Percentiles rank a stretch among this genome's conserved stretches.
These are phyloP conservation scores for Elephas maximus DNA, from an alignment of 2,113 vertebrate species.

Conservation along the genomic window DNA sequence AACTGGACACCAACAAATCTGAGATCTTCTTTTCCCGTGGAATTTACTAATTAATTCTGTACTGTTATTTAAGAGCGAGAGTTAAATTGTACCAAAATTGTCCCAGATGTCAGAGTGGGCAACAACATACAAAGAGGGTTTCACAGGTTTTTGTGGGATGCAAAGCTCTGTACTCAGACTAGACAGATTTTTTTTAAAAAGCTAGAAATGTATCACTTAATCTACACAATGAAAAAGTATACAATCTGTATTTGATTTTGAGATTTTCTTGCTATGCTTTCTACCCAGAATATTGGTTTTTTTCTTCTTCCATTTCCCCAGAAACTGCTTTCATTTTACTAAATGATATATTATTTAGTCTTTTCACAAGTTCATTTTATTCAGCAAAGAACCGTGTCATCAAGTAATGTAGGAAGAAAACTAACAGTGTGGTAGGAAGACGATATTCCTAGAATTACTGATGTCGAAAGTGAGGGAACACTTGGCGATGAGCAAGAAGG, in stretches of 20 bases:
- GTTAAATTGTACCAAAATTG: slow-evolving; percentile 73
- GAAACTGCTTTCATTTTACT: neutral
- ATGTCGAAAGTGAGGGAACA: slow-evolving; percentile 65
- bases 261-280: slow-evolving; percentile 61
- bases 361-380: slow-evolving; percentile 69
- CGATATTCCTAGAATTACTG: slow-evolving; percentile 45
- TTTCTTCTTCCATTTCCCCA: neutral
- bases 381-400: neutral
- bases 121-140: slow-evolving; percentile 58
- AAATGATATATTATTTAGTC: neutral
- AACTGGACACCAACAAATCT: neutral
- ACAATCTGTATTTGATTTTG: slow-evolving; percentile 38
- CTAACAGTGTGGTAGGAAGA: neutral
- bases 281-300: neutral
- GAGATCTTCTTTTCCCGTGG: neutral
- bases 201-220: neutral
- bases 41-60: slow-evolving; percentile 19
- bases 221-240: slow-evolving; percentile 44
- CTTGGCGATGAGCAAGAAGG: slow-evolving; percentile 58
- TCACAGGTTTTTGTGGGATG: slow-evolving; percentile 79
- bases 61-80: slow-evolving; percentile 74
- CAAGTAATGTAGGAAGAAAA: slow-evolving; percentile 66
- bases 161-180: slow-evolving; percentile 67
- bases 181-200: slow-evolving; percentile 53
- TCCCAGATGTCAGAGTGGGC: slow-evolving; percentile 64